Conservation (phyloP, 2,888 invertebrate genomes). For the Apomyelois bistriatella region DNA sequence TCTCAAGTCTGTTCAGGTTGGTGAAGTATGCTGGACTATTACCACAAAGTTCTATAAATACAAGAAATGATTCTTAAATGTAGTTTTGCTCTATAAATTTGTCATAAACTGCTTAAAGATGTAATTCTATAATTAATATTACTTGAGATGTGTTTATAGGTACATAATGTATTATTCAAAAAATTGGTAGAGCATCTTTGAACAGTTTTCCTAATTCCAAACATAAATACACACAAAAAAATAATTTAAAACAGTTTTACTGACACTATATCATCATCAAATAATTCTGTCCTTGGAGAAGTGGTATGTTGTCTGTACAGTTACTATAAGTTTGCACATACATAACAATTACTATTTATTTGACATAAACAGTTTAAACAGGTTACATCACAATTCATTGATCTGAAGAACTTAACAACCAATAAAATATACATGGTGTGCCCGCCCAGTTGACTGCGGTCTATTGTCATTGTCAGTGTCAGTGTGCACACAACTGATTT, state of each 20-base stretch:
- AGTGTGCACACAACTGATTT: no score
- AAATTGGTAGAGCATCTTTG: constrained; percentile 37
- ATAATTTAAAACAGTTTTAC: not conserved
- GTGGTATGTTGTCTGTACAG: not conserved
- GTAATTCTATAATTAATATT: constrained; percentile 15
- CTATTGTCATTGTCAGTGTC: no score
- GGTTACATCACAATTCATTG: no score
- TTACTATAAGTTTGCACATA: not conserved
- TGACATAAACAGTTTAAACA: no score
- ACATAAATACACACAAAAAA: constrained; percentile 6
- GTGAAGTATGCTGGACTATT: constrained; percentile 81
- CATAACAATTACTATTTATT: not conserved
- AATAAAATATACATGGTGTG: no score
- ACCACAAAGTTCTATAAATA: constrained; percentile 83
- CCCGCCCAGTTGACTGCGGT: no score
- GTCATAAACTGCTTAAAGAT: constrained; percentile 55
- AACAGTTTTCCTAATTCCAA: constrained; percentile 29
- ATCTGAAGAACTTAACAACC: no score
- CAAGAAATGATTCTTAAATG: constrained; percentile 80
- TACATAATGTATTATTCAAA: no score
- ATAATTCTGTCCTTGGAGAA: not conserved
- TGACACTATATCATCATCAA: not conserved
- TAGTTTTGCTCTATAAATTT: constrained; percentile 61
- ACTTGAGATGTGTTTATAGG: no score
- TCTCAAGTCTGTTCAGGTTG: constrained; percentile 79